phyloP scores from a whole-genome alignment of 2,888 invertebrate genomes.

The Protophormia terraenovae region DNA sequence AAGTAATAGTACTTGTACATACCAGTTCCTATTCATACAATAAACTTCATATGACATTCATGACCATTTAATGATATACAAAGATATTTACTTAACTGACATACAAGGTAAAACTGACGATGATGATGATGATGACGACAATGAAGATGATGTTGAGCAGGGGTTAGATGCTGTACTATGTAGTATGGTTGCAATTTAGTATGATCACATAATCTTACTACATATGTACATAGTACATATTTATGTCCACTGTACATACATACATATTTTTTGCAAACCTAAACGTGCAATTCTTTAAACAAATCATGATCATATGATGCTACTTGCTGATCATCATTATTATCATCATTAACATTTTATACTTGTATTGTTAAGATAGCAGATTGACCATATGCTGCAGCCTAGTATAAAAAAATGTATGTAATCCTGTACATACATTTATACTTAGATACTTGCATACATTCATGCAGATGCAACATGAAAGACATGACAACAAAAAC shows the following conservation, averaged over 20 bases:
- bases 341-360: not conserved
- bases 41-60: constrained; percentile 62
- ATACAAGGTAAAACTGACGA: constrained; percentile 46
- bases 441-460: constrained; percentile 15
- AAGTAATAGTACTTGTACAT: not conserved
- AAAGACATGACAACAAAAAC: constrained; percentile 53
- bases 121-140: constrained; percentile 8
- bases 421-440: constrained; percentile 6
- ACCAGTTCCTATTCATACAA: not conserved
- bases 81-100: constrained; percentile 58
- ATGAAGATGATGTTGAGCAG: constrained; percentile 18
- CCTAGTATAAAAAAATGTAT: too few species aligned
- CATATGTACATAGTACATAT: not conserved
- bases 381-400: constrained; percentile 54
- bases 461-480: constrained; percentile 13
- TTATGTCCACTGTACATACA: not conserved
- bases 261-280: constrained; percentile 1
- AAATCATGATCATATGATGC: constrained; percentile 32
- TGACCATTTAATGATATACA: constrained; percentile 66
- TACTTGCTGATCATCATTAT: constrained; percentile 39
- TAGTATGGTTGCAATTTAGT: constrained; percentile 20
- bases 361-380: constrained; percentile 4
- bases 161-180: constrained; percentile 42
- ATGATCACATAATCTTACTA: constrained; percentile 25
- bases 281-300: constrained; percentile 53